Evolutionary conservation across 2,888 invertebrate genomes (phyloP).

Genomic region (Phorcus lineatus): DNA sequence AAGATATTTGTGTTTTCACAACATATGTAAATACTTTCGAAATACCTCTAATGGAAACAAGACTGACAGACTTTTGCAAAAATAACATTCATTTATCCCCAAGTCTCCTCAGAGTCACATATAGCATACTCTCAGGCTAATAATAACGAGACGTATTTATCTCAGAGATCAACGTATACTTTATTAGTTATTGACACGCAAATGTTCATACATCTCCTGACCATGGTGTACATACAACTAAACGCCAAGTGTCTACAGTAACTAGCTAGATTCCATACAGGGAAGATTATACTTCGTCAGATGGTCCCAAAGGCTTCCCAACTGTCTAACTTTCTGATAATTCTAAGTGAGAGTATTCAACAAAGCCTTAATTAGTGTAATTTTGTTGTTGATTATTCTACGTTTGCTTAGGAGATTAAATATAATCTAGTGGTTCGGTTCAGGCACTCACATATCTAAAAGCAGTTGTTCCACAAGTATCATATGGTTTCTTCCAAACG

Average conservation of each 20-base stretch:
- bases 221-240: background rate
- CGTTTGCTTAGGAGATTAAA: background rate
- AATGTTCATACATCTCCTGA: background rate
- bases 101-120: background rate
- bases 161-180: background rate
- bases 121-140: background rate
- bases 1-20: too few relatives aligned
- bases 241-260: background rate
- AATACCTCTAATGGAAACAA: too few relatives aligned
- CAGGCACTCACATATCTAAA: background rate
- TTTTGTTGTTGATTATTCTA: slow-evolving; percentile 13
- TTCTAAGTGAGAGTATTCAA: background rate
- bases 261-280: background rate
- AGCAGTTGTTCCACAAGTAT: background rate
- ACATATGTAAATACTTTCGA: too few relatives aligned
- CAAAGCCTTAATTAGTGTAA: slow-evolving; percentile 7
- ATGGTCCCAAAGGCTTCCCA: background rate
- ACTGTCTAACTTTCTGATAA: background rate
- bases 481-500: background rate
- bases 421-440: background rate
- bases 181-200: background rate
- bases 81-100: background rate
- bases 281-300: background rate
- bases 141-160: background rate
- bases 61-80: background rate